Evolutionary conservation across 2,113 vertebrate species (phyloP), one percentile per base, ranked within the genome.

Genomic region (Poecile atricapillus): DNA sequence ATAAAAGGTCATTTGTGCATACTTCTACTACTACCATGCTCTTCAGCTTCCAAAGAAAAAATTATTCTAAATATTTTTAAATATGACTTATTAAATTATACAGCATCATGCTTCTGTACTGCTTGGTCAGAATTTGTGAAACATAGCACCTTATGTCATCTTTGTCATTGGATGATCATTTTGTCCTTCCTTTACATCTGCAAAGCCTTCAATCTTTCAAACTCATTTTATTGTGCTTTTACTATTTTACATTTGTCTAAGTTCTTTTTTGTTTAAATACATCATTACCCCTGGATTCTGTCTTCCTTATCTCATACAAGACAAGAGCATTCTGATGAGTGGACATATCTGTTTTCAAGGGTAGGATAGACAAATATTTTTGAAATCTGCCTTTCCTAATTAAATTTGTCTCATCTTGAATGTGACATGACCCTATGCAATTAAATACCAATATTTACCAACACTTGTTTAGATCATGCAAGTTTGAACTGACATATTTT

Each of bases 301-400:
- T 64, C 41, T 75, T 81, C 78, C 33, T 76, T 78, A 87, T 80
- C 52, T 94, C 10, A 21, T 27, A 52, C 19, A 95, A 91, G 79
- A 86, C 52, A 79, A 37, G 15, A 96, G 16, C 28, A 93, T 68
- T 91, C 58, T 91, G 68, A 91, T 88, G 24, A 30, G 28, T 31
- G 90, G 87, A 53, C 44, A 41, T 88, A 81, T 69, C 55, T 93
- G 46, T 84, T 97, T 96, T 83, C 10, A 94, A 95, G 30, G n/a
- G 39, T 93, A 88, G 43, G 33, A 90, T n/a, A 83, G 35, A 53
- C 25, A 88, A 24, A n/a, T 41, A 37, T n/a, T 82, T 96, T 92
- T 94, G 69, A 90, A 96, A 92, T 85, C 43, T 96, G 46, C 67
- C 82, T 91, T 73, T 56, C 22, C 25, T 93, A 74, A 95, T 96